A percentile compares a stretch with the other conserved stretches of the same genome.
Conservation (phyloP, 2,888 invertebrate genomes). For the Parnassius smintheus region DNA sequence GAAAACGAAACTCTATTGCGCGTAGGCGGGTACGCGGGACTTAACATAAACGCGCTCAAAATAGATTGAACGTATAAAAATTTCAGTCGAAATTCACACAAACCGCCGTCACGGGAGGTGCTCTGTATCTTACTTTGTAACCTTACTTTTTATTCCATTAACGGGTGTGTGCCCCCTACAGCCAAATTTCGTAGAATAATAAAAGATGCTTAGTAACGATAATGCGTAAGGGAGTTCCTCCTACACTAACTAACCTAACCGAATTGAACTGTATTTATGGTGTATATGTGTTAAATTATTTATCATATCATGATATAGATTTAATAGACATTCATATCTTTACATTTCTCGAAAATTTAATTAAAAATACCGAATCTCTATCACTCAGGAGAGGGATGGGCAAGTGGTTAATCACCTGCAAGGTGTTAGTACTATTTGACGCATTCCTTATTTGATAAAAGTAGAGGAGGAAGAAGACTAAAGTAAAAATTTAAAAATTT, state of each 20-base stretch:
- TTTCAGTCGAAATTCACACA: slow-evolving; percentile 79
- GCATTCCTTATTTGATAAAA: too few species aligned
- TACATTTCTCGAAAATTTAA: too few species aligned
- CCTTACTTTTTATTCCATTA: slow-evolving; percentile 82
- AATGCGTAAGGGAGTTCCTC: slow-evolving; percentile 68
- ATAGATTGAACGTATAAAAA: slow-evolving; percentile 81
- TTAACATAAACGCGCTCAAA: slow-evolving; percentile 77
- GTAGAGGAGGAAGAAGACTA: too few species aligned
- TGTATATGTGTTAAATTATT: too few species aligned
- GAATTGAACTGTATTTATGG: slow-evolving; percentile 58
- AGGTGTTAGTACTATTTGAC: too few species aligned
- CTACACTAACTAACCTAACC: slow-evolving; percentile 63
- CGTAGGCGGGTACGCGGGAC: slow-evolving; percentile 72
- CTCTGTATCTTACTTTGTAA: slow-evolving; percentile 80
- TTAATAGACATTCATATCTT: too few species aligned
- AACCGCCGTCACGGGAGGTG: slow-evolving; percentile 73
- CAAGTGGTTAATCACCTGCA: too few species aligned
- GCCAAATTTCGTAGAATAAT: slow-evolving; percentile 79
- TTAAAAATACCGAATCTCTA: too few species aligned
- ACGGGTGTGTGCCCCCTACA: slow-evolving; percentile 76
- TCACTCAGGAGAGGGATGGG: too few species aligned
- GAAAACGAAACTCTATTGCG: slow-evolving; percentile 78
- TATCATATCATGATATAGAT: too few species aligned
- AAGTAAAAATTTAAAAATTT: slow-evolving; percentile 37
- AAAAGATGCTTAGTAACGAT: slow-evolving; percentile 80